Evolutionary conservation across 37 sponge, comb jelly and placozoan species (phyloP).

Genomic region (Corticium candelabrum): DNA sequence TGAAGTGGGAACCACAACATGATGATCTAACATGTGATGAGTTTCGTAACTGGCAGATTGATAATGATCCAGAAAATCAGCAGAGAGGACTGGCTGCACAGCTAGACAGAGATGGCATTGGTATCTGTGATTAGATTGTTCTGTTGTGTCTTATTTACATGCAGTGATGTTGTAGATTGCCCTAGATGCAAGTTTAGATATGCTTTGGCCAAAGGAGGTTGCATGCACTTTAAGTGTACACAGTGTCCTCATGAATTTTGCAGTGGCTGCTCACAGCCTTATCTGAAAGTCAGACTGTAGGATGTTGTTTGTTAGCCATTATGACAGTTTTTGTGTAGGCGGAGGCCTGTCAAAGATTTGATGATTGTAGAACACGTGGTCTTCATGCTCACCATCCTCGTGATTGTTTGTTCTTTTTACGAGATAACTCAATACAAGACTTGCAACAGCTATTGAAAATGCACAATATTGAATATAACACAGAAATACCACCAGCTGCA

Average conservation of each 20-base stretch:
- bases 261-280: constrained; percentile 66
- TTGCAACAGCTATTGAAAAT: constrained; percentile 61
- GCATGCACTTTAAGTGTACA: constrained; percentile 85
- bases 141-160: too few species aligned
- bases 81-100: constrained; percentile 75
- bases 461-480: constrained; percentile 53
- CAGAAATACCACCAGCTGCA: constrained; percentile 30
- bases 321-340: constrained; percentile 13
- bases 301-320: not conserved
- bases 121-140: constrained; percentile 32
- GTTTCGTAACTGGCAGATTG: constrained; percentile 66
- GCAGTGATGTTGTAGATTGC: constrained; percentile 69
- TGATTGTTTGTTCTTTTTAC: constrained; percentile 69
- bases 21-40: constrained; percentile 50
- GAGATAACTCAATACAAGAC: constrained; percentile 55
- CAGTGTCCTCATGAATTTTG: constrained; percentile 89
- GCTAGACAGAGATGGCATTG: constrained; percentile 73
- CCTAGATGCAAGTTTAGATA: constrained; percentile 67
- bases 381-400: constrained; percentile 94
- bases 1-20: constrained; percentile 76
- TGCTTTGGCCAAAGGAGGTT: constrained; percentile 81
- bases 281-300: constrained; percentile 13
- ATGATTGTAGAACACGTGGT: constrained; percentile 12
- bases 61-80: constrained; percentile 74
- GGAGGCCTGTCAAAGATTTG: constrained; percentile 49